These are phyloP conservation scores for Pygathrix nemaeus DNA, from an alignment of 2,113 vertebrate species.

Conservation along the genomic window DNA sequence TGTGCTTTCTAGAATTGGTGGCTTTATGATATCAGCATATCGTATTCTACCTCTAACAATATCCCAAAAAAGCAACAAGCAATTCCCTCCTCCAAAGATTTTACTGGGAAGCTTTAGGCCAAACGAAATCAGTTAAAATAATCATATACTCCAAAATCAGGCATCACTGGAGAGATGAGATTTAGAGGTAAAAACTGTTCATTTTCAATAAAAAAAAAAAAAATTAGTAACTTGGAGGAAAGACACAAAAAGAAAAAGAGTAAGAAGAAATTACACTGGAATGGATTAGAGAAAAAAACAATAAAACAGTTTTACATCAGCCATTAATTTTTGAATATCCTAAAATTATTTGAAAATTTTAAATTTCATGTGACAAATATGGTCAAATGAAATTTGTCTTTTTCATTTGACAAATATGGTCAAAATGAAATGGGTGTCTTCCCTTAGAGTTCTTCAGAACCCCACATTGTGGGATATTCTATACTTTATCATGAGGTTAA, in stretches of 20 bases:
- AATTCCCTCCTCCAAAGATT: constrained; percentile 9
- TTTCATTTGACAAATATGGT: constrained; percentile 15
- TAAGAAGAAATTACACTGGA: not conserved
- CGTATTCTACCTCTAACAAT: constrained; percentile 1
- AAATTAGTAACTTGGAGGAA: constrained; percentile 26
- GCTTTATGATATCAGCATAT: not conserved
- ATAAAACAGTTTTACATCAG: not conserved
- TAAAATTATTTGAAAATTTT: not conserved
- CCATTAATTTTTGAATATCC: not conserved
- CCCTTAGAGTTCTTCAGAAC: not conserved
- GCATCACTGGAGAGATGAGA: constrained; percentile 1
- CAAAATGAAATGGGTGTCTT: not conserved
- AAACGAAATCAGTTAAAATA: constrained; percentile 61
- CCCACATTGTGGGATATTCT: not conserved
- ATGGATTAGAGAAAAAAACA: constrained; percentile 4
- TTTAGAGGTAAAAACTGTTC: not conserved
- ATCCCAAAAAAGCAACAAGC: not conserved
- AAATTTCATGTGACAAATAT: constrained; percentile 5
- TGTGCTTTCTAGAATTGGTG: not conserved
- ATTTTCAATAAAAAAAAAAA: not conserved
- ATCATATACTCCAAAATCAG: not conserved
- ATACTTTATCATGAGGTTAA: not conserved
- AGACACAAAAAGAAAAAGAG: not conserved
- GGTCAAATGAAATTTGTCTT: not conserved
- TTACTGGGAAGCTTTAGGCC: constrained; percentile 17